Percentiles rank a stretch among this genome's conserved stretches.
Conservation (phyloP, 2,797 vertebrate species). For the Gobio occitaniae region DNA sequence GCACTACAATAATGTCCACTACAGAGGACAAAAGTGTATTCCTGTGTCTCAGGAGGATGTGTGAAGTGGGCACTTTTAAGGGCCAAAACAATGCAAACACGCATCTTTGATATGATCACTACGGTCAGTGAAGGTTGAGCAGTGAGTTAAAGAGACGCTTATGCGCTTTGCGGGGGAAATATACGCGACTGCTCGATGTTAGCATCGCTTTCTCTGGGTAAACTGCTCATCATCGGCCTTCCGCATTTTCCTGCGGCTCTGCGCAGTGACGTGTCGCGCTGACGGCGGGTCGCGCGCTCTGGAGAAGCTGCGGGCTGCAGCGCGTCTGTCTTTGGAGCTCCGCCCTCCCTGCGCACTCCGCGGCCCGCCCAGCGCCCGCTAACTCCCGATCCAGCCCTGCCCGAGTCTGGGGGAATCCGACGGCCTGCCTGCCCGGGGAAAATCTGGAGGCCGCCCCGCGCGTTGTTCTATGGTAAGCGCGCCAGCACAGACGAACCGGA, state of each 20-base stretch:
- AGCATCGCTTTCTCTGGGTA: not conserved
- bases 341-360: slow-evolving; percentile 86
- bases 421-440: slow-evolving; percentile 77
- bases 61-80: not conserved
- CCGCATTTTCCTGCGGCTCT: slow-evolving; percentile 94
- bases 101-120: not conserved
- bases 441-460: slow-evolving; percentile 79
- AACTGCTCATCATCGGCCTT: slow-evolving; percentile 71
- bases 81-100: not conserved
- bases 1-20: too few species aligned
- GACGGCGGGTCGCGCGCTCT: slow-evolving; percentile 91
- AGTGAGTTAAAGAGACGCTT: not conserved
- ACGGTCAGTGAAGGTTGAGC: not conserved
- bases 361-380: slow-evolving; percentile 87
- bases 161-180: not conserved
- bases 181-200: not conserved
- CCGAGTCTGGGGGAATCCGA: slow-evolving; percentile 82
- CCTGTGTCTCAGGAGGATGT: too few species aligned
- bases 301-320: slow-evolving; percentile 91
- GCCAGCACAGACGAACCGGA: not conserved
- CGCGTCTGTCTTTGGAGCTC: slow-evolving; percentile 82
- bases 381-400: slow-evolving; percentile 84
- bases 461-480: slow-evolving; percentile 75
- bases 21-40: too few species aligned
- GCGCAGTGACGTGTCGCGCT: slow-evolving; percentile 95